Percentiles rank a stretch among this genome's conserved stretches.
phyloP scores from a whole-genome alignment of 2,113 vertebrate genomes.

The Microcebus ravelobensis region DNA sequence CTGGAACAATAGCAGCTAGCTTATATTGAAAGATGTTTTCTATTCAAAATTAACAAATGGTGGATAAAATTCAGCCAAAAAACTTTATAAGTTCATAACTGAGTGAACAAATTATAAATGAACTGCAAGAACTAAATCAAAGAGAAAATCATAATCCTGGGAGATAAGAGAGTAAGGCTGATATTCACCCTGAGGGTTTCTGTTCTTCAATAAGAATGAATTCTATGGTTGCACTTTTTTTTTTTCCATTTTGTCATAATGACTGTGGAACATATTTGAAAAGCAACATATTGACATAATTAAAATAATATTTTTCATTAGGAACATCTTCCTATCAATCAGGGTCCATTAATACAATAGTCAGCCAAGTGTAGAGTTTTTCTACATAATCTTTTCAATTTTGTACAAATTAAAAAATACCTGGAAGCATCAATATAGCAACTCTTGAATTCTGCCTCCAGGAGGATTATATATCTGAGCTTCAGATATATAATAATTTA shows the following conservation, averaged over 20 bases:
- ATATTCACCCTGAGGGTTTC: neutral
- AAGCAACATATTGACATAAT: neutral
- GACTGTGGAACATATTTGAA: neutral
- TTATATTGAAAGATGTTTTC: neutral
- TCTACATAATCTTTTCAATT: neutral
- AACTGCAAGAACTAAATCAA: neutral
- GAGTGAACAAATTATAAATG: neutral
- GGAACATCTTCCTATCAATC: neutral
- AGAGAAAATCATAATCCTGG: neutral
- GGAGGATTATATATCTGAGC: neutral
- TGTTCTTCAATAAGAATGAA: neutral
- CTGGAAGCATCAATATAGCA: neutral
- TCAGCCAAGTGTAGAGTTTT: neutral
- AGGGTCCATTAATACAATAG: neutral
- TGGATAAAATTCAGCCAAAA: neutral
- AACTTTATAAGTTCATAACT: neutral
- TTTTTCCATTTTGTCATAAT: neutral
- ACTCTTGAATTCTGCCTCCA: neutral
- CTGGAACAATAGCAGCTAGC: neutral
- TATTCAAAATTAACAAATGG: neutral
- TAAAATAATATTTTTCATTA: neutral
- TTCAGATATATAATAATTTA: neutral
- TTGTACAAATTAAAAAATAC: neutral
- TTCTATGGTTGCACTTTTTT: neutral
- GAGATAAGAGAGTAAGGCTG: rapidly evolving